Percentiles rank a stretch among this genome's conserved stretches.
phyloP scores from a whole-genome alignment of 2,888 invertebrate genomes.

The Iphiclides podalirius region DNA sequence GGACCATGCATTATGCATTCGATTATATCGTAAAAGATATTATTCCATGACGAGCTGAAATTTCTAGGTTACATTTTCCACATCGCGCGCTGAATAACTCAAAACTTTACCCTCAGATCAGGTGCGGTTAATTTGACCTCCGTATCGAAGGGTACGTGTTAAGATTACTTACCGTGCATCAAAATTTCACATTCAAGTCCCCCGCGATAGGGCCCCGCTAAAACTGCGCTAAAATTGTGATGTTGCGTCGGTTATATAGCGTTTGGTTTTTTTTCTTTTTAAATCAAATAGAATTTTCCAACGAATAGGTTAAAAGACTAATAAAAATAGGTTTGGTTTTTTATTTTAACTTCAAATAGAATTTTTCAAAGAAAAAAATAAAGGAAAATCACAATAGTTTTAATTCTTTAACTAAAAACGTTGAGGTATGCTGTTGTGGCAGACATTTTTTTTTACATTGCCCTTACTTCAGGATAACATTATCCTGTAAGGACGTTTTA shows the following conservation, averaged over 20 bases:
- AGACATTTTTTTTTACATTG: not conserved
- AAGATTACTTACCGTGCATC: constrained; percentile 25
- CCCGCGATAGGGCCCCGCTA: not conserved
- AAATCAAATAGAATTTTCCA: not conserved
- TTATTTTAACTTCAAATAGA: no score
- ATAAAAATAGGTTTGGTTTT: not conserved
- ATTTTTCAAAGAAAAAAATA: no score
- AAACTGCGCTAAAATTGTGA: not conserved
- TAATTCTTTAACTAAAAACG: no score
- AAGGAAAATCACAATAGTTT: no score
- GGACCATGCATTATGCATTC: no score
- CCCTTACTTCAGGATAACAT: no score
- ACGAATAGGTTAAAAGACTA: not conserved
- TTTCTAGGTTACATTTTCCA: not conserved
- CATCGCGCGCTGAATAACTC: constrained; percentile 12
- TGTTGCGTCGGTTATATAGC: not conserved
- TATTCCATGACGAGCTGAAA: no score
- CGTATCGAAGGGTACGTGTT: constrained; percentile 22
- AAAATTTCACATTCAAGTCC: constrained; percentile 12
- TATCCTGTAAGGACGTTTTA: no score
- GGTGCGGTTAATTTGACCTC: constrained; percentile 27
- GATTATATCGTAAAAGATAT: no score
- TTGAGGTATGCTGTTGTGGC: no score
- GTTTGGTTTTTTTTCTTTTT: not conserved
- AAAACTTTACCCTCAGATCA: constrained; percentile 30